Percentiles rank a stretch among this genome's conserved stretches.
Conservation (phyloP, 2,113 vertebrate species). For the Stegostoma tigrinum region DNA sequence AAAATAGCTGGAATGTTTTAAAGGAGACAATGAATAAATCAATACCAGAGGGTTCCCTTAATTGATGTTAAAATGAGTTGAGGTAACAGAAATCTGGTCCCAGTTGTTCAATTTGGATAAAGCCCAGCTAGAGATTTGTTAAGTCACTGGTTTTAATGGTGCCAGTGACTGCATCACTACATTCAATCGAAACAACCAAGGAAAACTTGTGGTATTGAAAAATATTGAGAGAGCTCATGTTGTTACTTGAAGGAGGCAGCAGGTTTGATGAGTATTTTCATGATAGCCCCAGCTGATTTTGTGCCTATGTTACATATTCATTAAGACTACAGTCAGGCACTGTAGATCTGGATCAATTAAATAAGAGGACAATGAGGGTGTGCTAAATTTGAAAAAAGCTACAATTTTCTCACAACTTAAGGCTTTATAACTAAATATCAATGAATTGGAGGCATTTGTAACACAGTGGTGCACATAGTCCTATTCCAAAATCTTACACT, state of each 20-base stretch:
- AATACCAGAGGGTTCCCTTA: neutral
- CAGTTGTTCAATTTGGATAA: neutral
- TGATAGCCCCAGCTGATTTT: neutral
- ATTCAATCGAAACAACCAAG: neutral
- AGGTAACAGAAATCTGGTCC: neutral
- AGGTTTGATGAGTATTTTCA: neutral
- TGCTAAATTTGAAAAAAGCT: neutral
- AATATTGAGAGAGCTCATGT: neutral
- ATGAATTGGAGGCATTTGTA: no score
- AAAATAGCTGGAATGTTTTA: neutral
- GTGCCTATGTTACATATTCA: neutral
- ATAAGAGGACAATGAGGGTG: neutral
- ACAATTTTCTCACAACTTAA: neutral
- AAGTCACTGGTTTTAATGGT: neutral
- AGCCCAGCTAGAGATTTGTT: neutral
- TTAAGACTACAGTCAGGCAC: neutral
- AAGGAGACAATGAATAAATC: neutral
- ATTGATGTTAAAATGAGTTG: neutral
- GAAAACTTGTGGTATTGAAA: neutral
- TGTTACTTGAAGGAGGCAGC: neutral
- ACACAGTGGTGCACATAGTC: neutral
- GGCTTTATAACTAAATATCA: neutral
- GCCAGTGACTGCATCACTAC: neutral
- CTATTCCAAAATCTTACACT: neutral
- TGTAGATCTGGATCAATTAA: neutral